phyloP scores from a whole-genome alignment of 1,140 invertebrate species.

The Heliconius eleuchia region DNA sequence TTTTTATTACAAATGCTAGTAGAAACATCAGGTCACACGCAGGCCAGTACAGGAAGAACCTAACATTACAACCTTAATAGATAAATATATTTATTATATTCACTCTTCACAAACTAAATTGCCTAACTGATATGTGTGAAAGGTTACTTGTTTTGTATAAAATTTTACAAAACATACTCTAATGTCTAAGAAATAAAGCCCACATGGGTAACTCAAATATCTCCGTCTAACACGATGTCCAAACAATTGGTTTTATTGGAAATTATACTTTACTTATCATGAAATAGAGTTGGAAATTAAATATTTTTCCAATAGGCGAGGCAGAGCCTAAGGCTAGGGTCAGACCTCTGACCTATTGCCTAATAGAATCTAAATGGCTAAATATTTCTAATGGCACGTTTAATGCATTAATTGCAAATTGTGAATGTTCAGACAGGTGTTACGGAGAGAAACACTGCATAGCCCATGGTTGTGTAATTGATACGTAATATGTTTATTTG shows the following conservation, averaged over 20 bases:
- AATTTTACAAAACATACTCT: constrained; percentile 13
- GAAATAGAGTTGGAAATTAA: constrained; percentile 21
- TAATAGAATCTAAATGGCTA: constrained; percentile 44
- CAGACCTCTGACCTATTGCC: constrained; percentile 43
- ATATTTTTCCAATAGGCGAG: constrained; percentile 12
- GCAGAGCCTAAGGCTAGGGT: constrained; percentile 30
- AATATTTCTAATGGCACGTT: constrained; percentile 40
- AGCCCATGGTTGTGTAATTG: background rate
- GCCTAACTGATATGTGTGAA: constrained; percentile 27
- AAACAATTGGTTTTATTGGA: background rate
- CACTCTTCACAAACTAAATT: constrained; percentile 24
- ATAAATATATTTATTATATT: constrained; percentile 25
- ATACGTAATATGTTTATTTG: background rate
- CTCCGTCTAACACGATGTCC: constrained; percentile 25
- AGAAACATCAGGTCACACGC: too few relatives aligned
- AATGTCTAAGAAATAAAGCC: background rate
- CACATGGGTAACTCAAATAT: background rate
- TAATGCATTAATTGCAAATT: constrained; percentile 37
- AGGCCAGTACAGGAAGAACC: constrained; percentile 11
- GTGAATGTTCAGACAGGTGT: constrained; percentile 39
- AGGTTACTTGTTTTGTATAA: constrained; percentile 23
- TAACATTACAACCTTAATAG: constrained; percentile 24
- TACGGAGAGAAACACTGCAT: constrained; percentile 4
- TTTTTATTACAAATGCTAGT: too few relatives aligned
- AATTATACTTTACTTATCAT: constrained; percentile 17